Evolutionary conservation across 2,888 invertebrate species (phyloP).

Genomic region (Cheilosia vulpina): DNA sequence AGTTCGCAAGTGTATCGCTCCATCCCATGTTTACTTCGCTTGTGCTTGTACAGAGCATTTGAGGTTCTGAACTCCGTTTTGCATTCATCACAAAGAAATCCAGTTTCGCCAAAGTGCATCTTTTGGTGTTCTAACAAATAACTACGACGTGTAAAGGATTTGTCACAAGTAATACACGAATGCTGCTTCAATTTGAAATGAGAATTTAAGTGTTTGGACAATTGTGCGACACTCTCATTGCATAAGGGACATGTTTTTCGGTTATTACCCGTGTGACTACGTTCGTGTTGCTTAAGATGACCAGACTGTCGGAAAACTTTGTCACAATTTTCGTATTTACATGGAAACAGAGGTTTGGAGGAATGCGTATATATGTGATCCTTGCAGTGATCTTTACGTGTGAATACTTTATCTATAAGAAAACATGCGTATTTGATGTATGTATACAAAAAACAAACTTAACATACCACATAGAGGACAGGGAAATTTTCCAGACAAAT

Average conservation of each 20-base stretch:
- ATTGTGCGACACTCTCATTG: slow-evolving; percentile 51
- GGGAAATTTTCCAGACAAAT: slow-evolving; percentile 52
- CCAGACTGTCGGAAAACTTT: slow-evolving; percentile 43
- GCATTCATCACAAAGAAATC: slow-evolving; percentile 49
- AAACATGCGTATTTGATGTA: background rate
- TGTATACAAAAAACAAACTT: no score
- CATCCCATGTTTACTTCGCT: slow-evolving; percentile 57
- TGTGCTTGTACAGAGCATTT: slow-evolving; percentile 64
- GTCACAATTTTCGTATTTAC: slow-evolving; percentile 47
- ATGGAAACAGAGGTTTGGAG: slow-evolving; percentile 49
- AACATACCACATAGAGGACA: slow-evolving; percentile 62
- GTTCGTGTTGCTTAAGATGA: slow-evolving; percentile 55
- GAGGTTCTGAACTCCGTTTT: slow-evolving; percentile 49
- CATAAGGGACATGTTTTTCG: slow-evolving; percentile 63
- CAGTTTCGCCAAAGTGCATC: slow-evolving; percentile 40
- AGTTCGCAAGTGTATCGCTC: slow-evolving; percentile 58
- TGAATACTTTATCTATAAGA: slow-evolving; percentile 47
- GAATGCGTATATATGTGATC: slow-evolving; percentile 63
- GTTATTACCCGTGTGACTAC: slow-evolving; percentile 30
- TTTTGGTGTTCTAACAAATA: slow-evolving; percentile 58
- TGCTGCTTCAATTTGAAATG: slow-evolving; percentile 48
- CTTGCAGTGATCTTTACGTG: slow-evolving; percentile 59
- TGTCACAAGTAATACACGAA: slow-evolving; percentile 46
- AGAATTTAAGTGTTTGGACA: slow-evolving; percentile 53
- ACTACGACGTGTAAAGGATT: slow-evolving; percentile 54